Percentiles rank a stretch among this genome's conserved stretches.
These are phyloP conservation scores for Ceramica pisi DNA, from an alignment of 2,888 invertebrate species.

Conservation along the genomic window DNA sequence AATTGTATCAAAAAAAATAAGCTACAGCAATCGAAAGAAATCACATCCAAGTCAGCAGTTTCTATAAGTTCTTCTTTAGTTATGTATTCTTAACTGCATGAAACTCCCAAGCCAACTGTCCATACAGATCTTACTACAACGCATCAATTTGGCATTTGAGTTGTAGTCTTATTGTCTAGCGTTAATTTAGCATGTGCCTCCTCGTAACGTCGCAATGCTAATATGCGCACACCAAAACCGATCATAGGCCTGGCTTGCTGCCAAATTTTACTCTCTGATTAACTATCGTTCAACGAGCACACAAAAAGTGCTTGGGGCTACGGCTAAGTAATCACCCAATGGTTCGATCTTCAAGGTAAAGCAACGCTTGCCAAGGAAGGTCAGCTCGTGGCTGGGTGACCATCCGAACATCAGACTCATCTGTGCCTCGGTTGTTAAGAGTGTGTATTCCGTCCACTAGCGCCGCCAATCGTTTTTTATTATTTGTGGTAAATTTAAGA, in stretches of 20 bases:
- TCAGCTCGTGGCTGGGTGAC: background rate
- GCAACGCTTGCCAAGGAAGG: background rate
- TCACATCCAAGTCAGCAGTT: too few species aligned
- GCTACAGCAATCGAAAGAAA: background rate
- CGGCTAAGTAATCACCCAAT: background rate
- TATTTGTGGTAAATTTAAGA: too few species aligned
- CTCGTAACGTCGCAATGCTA: slow-evolving; percentile 23
- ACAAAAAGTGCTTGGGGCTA: background rate
- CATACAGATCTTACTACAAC: background rate
- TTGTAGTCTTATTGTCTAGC: slow-evolving; percentile 17
- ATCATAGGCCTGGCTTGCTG: slow-evolving; percentile 21
- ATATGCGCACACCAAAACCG: slow-evolving; percentile 36
- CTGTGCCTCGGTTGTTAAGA: background rate
- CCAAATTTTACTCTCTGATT: slow-evolving; percentile 44
- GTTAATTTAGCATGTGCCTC: slow-evolving; percentile 21
- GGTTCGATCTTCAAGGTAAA: background rate
- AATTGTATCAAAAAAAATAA: too few species aligned
- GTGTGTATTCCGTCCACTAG: too few species aligned
- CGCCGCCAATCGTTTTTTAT: too few species aligned
- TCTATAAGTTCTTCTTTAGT: background rate
- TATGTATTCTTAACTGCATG: slow-evolving; percentile 4
- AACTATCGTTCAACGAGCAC: slow-evolving; percentile 31
- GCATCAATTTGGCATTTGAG: slow-evolving; percentile 6
- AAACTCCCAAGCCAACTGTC: background rate
- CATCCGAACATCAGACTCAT: background rate